Evolutionary conservation across 2,888 invertebrate genomes (phyloP).

Genomic region (Arctia plantaginis): DNA sequence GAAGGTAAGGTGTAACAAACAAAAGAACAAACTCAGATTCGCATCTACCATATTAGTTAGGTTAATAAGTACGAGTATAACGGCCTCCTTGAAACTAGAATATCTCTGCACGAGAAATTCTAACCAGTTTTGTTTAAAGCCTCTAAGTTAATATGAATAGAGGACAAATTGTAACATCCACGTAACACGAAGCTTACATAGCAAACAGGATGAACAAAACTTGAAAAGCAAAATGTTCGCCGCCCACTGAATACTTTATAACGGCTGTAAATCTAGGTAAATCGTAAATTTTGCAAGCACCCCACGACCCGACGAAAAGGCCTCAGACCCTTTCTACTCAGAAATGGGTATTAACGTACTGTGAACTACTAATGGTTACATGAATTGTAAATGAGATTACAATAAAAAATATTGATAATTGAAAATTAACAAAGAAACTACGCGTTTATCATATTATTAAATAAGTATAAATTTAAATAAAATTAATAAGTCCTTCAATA

Average conservation of each 20-base stretch:
- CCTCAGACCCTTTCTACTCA: slow-evolving; percentile 63
- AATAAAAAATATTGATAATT: neutral
- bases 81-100: neutral
- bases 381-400: slow-evolving; percentile 13
- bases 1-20: no score
- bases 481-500: no score
- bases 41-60: no score
- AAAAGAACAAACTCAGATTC: no score
- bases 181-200: slow-evolving; percentile 30
- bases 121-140: slow-evolving; percentile 27
- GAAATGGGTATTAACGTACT: slow-evolving; percentile 65
- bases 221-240: slow-evolving; percentile 59
- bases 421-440: slow-evolving; percentile 1
- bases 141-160: slow-evolving; percentile 18
- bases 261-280: slow-evolving; percentile 76
- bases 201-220: slow-evolving; percentile 46
- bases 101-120: neutral
- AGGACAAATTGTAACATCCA: slow-evolving; percentile 41
- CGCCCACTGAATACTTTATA: slow-evolving; percentile 78
- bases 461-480: no score
- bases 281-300: slow-evolving; percentile 77
- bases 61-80: neutral
- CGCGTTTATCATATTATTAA: slow-evolving; percentile 24
- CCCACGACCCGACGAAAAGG: slow-evolving; percentile 65
- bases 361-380: slow-evolving; percentile 36